Evolutionary conservation across 2,888 invertebrate genomes (phyloP), one percentile per base, ranked within the genome.

Genomic region (Encarsia formosa): DNA sequence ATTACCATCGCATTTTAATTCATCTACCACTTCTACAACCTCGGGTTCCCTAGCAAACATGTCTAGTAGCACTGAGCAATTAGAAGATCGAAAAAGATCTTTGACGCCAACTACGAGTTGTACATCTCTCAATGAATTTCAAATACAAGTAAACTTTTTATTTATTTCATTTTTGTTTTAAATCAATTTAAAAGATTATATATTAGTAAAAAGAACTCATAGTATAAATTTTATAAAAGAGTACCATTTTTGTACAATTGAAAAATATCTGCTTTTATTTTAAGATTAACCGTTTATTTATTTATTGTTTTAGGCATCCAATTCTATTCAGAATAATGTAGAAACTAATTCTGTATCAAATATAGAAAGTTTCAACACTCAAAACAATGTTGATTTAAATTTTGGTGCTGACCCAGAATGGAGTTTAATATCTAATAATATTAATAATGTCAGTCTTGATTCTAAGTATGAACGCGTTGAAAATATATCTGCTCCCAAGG

Each of bases 361-460:
- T 50, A 50, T 52, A 1, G 63, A 63, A 19, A 61, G 44, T 51
- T 57, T 60, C 26, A 24, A 46, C 6, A 32, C 49, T 18, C 63
- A 62, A 40, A 64, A 60, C 11, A 64, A 59, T 42, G 22, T 40
- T 1, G 66, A 70, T n/a, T 58, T 59, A 1, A 63, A 65, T 44
- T 63, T 61, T 59, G 60, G 59, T 18, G 53, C 56, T 4, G 64
- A 67, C 19, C 50, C 41, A 3, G 66, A 63, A 13, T 57, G 64
- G 65, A 59, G 59, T 41, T 60, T 60, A 23, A 52, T 71, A 43
- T 56, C 69, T 2, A 50, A 57, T 23, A 63, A 60, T 23, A 56
- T 73, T 2, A 61, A 63, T 45, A 69, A 73, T 39, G 48, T 73
- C 46, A 66, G 43, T 48, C 46, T 73, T 19, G 59, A 54, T 38